A percentile compares a stretch with the other conserved stretches of the same genome.
phyloP scores from a whole-genome alignment of 2,797 vertebrate genomes.

The Diplodus puntazzo region DNA sequence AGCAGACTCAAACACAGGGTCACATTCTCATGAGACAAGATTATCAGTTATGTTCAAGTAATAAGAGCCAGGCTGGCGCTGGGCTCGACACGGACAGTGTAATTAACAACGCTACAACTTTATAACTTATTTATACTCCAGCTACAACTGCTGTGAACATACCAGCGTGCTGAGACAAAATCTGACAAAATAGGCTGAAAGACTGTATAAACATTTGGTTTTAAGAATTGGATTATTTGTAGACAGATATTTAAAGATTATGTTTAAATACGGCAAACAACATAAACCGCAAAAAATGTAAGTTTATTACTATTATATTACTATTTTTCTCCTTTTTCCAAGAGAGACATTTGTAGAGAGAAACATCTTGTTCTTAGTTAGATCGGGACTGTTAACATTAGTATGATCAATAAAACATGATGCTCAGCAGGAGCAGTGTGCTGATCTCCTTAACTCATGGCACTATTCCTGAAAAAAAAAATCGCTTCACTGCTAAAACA shows the following conservation, averaged over 20 bases:
- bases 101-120: constrained; percentile 35
- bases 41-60: constrained; percentile 40
- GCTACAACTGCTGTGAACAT: constrained; percentile 1
- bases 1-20: constrained; percentile 28
- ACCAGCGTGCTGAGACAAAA: neutral
- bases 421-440: no score
- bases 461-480: neutral
- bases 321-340: no score
- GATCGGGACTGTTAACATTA: no score
- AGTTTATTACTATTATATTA: no score
- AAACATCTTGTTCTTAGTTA: no score
- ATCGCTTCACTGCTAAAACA: neutral
- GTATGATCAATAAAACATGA: no score
- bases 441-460: no score
- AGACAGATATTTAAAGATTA: neutral
- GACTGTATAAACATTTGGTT: neutral
- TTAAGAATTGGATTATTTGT: neutral
- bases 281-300: neutral
- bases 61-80: constrained; percentile 7
- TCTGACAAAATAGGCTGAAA: neutral
- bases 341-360: no score
- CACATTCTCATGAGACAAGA: constrained; percentile 38
- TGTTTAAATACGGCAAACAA: neutral
- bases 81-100: constrained; percentile 40
- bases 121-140: neutral